Conservation (phyloP, 2,113 vertebrate species). For the Callaeas wilsoni region DNA sequence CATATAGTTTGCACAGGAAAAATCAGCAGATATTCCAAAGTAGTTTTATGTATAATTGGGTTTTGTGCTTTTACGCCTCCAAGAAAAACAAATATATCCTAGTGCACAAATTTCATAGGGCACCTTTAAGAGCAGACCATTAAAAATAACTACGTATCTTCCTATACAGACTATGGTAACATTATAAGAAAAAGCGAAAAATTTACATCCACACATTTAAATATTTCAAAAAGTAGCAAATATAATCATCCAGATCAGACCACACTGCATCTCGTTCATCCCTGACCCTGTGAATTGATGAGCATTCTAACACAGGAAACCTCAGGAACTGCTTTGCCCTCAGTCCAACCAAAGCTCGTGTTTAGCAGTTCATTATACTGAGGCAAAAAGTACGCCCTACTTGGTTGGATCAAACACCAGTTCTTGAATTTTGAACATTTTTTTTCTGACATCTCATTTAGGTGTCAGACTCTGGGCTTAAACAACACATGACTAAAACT, state of each 20-base stretch:
- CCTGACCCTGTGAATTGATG: not conserved
- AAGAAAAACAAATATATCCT: not conserved
- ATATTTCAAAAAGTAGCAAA: not conserved
- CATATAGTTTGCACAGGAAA: not conserved
- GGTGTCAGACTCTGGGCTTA: not conserved
- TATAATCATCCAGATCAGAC: not conserved
- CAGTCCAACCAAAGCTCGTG: rapidly evolving
- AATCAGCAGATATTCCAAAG: not conserved
- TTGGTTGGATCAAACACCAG: not conserved
- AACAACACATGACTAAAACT: not conserved
- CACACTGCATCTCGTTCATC: not conserved
- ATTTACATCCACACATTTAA: not conserved
- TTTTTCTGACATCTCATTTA: not conserved
- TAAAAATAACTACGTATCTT: not conserved
- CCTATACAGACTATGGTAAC: not conserved
- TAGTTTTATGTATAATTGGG: not conserved
- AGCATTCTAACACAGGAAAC: not conserved
- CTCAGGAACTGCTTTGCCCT: not conserved
- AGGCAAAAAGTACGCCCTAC: not conserved
- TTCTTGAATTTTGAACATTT: not conserved
- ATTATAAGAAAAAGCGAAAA: not conserved
- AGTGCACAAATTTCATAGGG: not conserved
- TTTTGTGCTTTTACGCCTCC: not conserved
- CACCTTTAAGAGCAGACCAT: not conserved
- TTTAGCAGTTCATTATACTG: not conserved